These are phyloP conservation scores for Cyphomyrmex costatus DNA, from an alignment of 1,140 invertebrate species.

Conservation along the genomic window DNA sequence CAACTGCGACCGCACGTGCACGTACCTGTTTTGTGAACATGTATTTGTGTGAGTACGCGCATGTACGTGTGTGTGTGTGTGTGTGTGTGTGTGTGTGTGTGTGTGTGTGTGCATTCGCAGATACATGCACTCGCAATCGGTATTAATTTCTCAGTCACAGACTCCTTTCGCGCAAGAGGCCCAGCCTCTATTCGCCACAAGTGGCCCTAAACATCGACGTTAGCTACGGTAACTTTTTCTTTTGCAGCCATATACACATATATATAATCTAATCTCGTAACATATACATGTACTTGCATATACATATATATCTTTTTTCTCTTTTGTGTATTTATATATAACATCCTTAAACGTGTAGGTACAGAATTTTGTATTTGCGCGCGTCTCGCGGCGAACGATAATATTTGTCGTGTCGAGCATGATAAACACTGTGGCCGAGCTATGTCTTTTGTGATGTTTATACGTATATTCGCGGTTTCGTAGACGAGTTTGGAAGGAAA, in stretches of 20 bases:
- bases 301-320: conserved; percentile 58
- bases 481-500: neutral
- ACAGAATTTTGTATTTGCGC: neutral
- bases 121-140: conserved; percentile 25
- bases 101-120: conserved; percentile 5
- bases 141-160: conserved; percentile 21
- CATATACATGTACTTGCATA: conserved; percentile 64
- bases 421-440: conserved; percentile 34
- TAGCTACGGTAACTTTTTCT: conserved; percentile 68
- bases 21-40: conserved; percentile 11
- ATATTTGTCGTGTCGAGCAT: conserved; percentile 37
- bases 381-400: neutral
- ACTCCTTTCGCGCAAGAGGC: conserved; percentile 71
- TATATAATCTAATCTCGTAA: conserved; percentile 60
- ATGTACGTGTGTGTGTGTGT: neutral
- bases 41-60: conserved; percentile 6
- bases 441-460: neutral
- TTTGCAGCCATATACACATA: conserved; percentile 64
- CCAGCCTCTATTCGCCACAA: conserved; percentile 77
- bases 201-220: conserved; percentile 77
- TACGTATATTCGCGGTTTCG: neutral
- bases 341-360: conserved; percentile 36
- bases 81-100: neutral
- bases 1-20: conserved; percentile 39
- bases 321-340: conserved; percentile 57